Evolutionary conservation across 2,888 invertebrate species (phyloP), one percentile per base, ranked within the genome.

Genomic region (Amblyjoppa fuscipennis): DNA sequence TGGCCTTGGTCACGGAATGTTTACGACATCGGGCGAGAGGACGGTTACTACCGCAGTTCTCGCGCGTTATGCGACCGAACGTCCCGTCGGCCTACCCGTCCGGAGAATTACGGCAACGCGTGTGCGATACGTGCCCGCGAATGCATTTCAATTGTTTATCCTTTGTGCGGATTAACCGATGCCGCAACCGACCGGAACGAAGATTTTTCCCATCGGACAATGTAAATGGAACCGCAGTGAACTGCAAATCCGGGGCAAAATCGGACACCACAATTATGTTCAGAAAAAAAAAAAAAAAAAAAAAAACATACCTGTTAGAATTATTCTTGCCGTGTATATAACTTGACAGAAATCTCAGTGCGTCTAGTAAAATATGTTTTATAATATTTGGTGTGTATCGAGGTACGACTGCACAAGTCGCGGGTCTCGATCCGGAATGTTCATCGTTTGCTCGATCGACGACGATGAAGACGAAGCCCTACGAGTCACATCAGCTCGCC

Each of bases 1-100:
- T 71, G 81, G 68, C 84, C 86, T 86, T 76, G 86, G 86, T 84
- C 74, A 81, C 78, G 84, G 78, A 84, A 84, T 86, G 81, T 86
- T 86, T 81, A 84, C 84, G 79, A 79, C 81, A 70, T 69, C 77
- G 45, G 59, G 11, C 13, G 34, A 16, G 20, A 28, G 49, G 64
- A 49, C 66, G 64, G 56, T 56, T 77, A 56, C 69, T 49, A 45
- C 69, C 5, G 38, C 53, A 51, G 56, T 66, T 77, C 69, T 45
- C 69, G 28, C 49, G 28, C 49, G 45, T 64, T 64, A 64, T 64
- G 64, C 64, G 64, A 64, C 64, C 31, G 25, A 64, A 34, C 49
- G 45, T 38, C 11, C 41, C 31, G 45, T 64, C 49, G 20, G 66
- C 31, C 41, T 16, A n/a, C 16, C 64, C 73, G 56, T 34, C 31